A percentile compares a stretch with the other conserved stretches of the same genome.
Conservation (phyloP, 2,113 vertebrate genomes). For the Cichladusa arquata region DNA sequence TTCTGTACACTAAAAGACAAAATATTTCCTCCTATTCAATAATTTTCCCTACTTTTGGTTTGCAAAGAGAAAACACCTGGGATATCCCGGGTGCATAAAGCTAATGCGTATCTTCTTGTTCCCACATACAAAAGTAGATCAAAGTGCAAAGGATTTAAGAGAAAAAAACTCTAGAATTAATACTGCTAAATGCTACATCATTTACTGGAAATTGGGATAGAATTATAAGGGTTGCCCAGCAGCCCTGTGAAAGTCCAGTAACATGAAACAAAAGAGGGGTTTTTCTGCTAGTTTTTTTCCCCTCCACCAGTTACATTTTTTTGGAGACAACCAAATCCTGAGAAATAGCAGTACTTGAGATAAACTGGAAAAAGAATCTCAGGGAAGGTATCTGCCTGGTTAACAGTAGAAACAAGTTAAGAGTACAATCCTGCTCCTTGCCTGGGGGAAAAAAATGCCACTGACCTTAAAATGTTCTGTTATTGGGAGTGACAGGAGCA, state of each 20-base stretch:
- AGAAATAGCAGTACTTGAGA: background rate
- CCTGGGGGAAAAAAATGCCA: background rate
- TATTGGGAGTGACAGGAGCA: background rate
- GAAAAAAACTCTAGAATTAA: background rate
- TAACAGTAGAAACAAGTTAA: background rate
- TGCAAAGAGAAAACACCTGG: background rate
- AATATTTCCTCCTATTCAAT: slow-evolving; percentile 11
- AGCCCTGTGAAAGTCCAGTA: background rate
- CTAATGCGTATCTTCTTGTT: background rate
- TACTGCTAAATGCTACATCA: background rate
- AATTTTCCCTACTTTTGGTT: background rate
- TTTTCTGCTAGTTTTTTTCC: background rate
- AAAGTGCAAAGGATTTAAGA: background rate
- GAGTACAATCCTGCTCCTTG: background rate
- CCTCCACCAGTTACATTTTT: background rate
- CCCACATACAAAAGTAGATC: background rate
- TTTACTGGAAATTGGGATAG: background rate
- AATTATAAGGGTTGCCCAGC: background rate
- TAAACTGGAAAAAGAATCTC: background rate
- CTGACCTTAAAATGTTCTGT: background rate
- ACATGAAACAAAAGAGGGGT: accelerated
- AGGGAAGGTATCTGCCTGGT: background rate
- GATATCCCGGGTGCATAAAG: background rate
- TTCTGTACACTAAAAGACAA: slow-evolving; percentile 13
- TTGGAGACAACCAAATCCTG: background rate